Percentiles rank a stretch among this genome's conserved stretches.
Conservation (phyloP, 2,888 invertebrate genomes). For the Caenorhabditis imperialis region DNA sequence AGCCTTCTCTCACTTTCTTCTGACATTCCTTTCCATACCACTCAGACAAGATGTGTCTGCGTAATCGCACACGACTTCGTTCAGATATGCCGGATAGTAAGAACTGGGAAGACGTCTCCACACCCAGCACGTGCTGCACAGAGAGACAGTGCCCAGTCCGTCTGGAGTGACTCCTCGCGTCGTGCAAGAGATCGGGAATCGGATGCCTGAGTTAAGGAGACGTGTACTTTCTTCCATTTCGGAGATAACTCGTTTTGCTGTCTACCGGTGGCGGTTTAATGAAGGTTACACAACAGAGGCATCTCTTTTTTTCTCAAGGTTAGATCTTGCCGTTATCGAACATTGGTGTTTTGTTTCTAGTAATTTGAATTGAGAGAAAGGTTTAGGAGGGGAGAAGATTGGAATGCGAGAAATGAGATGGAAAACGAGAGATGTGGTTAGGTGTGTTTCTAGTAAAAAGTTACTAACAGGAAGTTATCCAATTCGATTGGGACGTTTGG, state of each 20-base stretch:
- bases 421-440: conserved; percentile 1
- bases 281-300: conserved; percentile 38
- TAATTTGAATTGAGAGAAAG: conserved; percentile 31
- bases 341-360: conserved; percentile 36
- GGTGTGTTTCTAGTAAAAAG: too few relatives aligned
- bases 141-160: conserved; percentile 44
- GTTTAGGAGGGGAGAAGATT: conserved; percentile 21
- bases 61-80: conserved; percentile 58
- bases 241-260: not conserved
- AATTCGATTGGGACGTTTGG: too few relatives aligned
- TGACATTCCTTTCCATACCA: conserved; percentile 36
- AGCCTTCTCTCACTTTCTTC: not conserved
- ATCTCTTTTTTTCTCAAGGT: conserved; percentile 32
- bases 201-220: conserved; percentile 25
- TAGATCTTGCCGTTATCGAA: conserved; percentile 40
- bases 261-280: conserved; percentile 14
- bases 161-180: conserved; percentile 53
- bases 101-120: conserved; percentile 57
- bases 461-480: not conserved
- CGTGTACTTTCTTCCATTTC: conserved; percentile 13
- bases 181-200: conserved; percentile 53
- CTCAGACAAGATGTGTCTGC: conserved; percentile 50
- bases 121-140: conserved; percentile 59
- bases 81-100: conserved; percentile 57
- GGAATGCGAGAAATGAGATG: conserved; percentile 42